These are phyloP conservation scores for Leucoma salicis DNA, from an alignment of 2,888 invertebrate species.

Conservation along the genomic window DNA sequence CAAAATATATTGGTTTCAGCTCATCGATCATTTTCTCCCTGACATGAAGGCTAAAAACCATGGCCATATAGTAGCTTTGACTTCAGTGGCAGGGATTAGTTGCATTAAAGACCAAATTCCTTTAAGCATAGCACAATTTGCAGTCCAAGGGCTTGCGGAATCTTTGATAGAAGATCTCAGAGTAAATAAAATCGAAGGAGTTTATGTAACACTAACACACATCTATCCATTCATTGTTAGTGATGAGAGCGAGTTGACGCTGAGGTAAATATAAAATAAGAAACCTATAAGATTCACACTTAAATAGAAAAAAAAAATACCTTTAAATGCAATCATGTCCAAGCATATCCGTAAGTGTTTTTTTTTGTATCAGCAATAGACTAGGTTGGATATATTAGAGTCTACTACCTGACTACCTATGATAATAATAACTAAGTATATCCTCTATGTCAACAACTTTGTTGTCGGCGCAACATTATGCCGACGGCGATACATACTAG, in stretches of 20 bases:
- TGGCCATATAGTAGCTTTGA: constrained; percentile 84
- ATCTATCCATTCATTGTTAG: constrained; percentile 84
- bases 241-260: constrained; percentile 78
- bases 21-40: constrained; percentile 82
- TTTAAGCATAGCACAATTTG: constrained; percentile 85
- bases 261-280: constrained; percentile 62
- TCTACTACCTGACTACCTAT: too few relatives aligned
- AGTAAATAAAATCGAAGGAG: constrained; percentile 77
- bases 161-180: constrained; percentile 83
- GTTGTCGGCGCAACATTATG: too few relatives aligned
- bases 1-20: constrained; percentile 53
- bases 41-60: constrained; percentile 81
- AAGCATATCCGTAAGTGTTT: too few relatives aligned
- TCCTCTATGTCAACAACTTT: too few relatives aligned
- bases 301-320: too few relatives aligned
- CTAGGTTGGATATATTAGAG: too few relatives aligned
- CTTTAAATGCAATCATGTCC: too few relatives aligned
- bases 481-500: too few relatives aligned
- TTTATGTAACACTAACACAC: constrained; percentile 83
- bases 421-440: too few relatives aligned
- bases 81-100: constrained; percentile 84
- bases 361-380: too few relatives aligned
- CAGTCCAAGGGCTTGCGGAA: constrained; percentile 84
- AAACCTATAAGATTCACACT: not conserved
- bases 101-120: constrained; percentile 82